Evolutionary conservation across 1,140 invertebrate species (phyloP).

Genomic region (Diabrotica virgifera): DNA sequence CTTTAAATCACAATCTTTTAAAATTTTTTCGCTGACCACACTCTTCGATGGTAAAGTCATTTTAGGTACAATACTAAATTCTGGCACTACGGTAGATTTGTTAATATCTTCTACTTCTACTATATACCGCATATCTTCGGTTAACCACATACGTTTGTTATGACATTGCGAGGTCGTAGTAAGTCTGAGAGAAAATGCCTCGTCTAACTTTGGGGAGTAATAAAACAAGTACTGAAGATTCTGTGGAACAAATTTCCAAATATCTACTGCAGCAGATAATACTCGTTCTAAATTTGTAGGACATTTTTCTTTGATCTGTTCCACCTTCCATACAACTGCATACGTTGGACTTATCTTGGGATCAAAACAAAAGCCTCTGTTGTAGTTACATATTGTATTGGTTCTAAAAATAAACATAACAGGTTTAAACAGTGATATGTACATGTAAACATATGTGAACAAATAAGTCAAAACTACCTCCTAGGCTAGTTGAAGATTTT

Average conservation of each 20-base stretch:
- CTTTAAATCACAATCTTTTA: constrained; percentile 1
- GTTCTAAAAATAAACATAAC: background rate
- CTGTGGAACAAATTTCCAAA: background rate
- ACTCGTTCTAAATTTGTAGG: background rate
- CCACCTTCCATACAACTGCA: constrained; percentile 4
- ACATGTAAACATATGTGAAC: too few relatives aligned
- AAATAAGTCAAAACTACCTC: too few relatives aligned
- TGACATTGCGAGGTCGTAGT: background rate
- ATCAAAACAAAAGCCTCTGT: constrained; percentile 9
- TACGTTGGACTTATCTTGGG: background rate
- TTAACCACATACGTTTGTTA: background rate
- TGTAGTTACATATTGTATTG: background rate
- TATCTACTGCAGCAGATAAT: background rate
- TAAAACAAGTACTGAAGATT: constrained; percentile 4
- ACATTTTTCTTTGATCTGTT: background rate
- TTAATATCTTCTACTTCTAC: background rate
- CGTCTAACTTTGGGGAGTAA: background rate
- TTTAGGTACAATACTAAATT: background rate
- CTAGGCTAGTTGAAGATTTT: too few relatives aligned
- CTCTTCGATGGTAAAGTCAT: background rate
- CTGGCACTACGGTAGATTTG: background rate
- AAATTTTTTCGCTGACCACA: background rate
- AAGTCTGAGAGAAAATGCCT: constrained; percentile 5
- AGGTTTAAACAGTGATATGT: too few relatives aligned
- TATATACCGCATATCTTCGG: background rate